These are phyloP conservation scores for Glossosoma conforme DNA, from an alignment of 1,140 invertebrate genomes.

Conservation along the genomic window DNA sequence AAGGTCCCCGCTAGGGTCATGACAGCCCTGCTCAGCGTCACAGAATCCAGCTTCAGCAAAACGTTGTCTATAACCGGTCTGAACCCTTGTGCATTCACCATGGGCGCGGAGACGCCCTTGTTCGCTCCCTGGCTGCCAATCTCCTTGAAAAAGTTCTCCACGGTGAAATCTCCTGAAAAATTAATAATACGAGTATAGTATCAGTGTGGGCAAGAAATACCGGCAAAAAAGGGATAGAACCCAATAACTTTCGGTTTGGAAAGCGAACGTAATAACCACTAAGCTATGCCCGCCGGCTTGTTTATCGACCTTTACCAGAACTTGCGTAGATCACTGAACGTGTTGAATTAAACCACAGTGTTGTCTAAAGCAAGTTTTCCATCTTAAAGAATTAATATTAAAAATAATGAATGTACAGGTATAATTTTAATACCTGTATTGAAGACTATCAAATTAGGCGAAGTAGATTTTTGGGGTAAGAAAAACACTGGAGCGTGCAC, in stretches of 20 bases:
- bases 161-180: conserved; percentile 59
- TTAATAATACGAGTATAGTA: too few relatives aligned
- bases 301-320: too few relatives aligned
- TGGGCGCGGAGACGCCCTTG: background rate
- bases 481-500: conserved; percentile 70
- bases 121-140: conserved; percentile 29
- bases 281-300: too few relatives aligned
- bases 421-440: conserved; percentile 59
- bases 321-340: too few relatives aligned
- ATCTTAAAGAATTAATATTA: background rate
- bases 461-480: conserved; percentile 74
- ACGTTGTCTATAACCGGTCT: conserved; percentile 63
- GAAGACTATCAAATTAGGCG: conserved; percentile 72
- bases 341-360: too few relatives aligned
- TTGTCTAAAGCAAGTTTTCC: background rate
- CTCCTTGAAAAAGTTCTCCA: conserved; percentile 79
- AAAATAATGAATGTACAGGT: conserved; percentile 9
- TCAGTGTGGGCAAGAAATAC: too few relatives aligned
- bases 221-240: too few relatives aligned
- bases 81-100: conserved; percentile 15
- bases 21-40: conserved; percentile 66
- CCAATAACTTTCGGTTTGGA: too few relatives aligned
- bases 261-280: too few relatives aligned
- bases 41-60: conserved; percentile 60
- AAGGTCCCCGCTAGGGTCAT: conserved; percentile 65